phyloP scores from a whole-genome alignment of 2,797 vertebrate genomes.

The Propithecus deckenii region DNA sequence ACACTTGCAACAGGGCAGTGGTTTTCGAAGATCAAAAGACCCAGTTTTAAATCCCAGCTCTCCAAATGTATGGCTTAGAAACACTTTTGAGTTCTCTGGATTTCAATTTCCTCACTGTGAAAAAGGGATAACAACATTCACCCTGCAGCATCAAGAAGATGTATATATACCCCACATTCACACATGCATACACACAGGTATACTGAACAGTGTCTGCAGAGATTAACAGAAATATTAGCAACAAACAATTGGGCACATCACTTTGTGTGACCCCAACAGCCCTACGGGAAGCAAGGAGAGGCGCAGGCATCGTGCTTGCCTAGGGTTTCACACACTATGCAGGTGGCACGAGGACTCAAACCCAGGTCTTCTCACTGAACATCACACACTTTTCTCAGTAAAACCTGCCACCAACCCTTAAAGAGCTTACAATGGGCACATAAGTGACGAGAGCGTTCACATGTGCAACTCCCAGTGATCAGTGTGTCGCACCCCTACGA shows the following conservation, averaged over 20 bases:
- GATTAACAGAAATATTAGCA: not conserved
- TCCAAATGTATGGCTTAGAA: not conserved
- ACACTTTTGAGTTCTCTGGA: not conserved
- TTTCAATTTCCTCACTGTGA: not conserved
- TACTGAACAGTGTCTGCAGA: not conserved
- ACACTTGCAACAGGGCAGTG: not conserved
- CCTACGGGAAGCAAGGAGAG: not conserved
- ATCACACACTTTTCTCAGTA: not conserved
- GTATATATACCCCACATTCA: not conserved
- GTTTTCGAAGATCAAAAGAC: not conserved
- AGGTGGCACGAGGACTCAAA: not conserved
- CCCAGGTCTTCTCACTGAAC: not conserved
- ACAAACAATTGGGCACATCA: no score
- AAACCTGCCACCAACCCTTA: not conserved
- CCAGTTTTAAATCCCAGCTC: not conserved
- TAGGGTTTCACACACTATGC: not conserved
- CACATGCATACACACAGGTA: rapidly evolving
- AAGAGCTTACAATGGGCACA: not conserved
- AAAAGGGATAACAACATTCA: not conserved
- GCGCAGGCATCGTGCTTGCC: not conserved
- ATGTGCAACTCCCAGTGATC: not conserved
- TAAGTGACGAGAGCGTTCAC: not conserved
- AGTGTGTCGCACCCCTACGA: not conserved
- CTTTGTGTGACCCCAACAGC: not conserved
- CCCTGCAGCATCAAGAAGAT: not conserved